A percentile compares a stretch with the other conserved stretches of the same genome.
Conservation (phyloP, 2,888 invertebrate species). For the Sceliomorpha sp. region DNA sequence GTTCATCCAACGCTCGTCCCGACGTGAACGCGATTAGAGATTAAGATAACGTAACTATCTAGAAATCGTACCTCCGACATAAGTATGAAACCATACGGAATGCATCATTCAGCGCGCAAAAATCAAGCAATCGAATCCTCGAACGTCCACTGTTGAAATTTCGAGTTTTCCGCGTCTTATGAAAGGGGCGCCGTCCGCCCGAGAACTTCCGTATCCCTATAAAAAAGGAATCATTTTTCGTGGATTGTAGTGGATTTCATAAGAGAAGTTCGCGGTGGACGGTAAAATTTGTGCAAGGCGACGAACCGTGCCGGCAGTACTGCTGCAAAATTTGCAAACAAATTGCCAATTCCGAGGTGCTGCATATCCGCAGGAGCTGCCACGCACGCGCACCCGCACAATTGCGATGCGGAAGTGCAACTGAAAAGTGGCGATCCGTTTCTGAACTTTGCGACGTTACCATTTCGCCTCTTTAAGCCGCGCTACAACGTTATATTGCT, state of each 20-base stretch:
- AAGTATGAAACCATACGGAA: slow-evolving; percentile 53
- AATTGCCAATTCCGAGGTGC: slow-evolving; percentile 76
- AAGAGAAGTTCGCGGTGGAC: slow-evolving; percentile 46
- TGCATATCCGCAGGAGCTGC: slow-evolving; percentile 61
- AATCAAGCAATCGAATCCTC: slow-evolving; percentile 53
- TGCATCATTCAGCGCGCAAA: slow-evolving; percentile 55
- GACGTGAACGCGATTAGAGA: slow-evolving; percentile 58
- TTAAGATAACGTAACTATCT: slow-evolving; percentile 62
- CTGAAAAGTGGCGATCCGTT: slow-evolving; percentile 48
- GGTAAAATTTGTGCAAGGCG: slow-evolving; percentile 55
- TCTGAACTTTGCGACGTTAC: slow-evolving; percentile 42
- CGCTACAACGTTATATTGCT: slow-evolving; percentile 15
- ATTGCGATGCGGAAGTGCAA: slow-evolving; percentile 50
- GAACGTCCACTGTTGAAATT: slow-evolving; percentile 41
- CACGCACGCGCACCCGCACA: slow-evolving; percentile 52
- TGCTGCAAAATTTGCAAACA: slow-evolving; percentile 76
- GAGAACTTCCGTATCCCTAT: slow-evolving; percentile 30
- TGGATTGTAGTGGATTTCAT: slow-evolving; percentile 42
- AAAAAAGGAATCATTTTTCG: slow-evolving; percentile 49
- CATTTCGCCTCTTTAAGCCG: slow-evolving; percentile 33
- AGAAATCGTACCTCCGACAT: slow-evolving; percentile 61
- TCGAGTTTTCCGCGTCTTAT: too few relatives aligned
- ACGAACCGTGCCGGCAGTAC: slow-evolving; percentile 49
- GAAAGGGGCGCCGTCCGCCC: too few relatives aligned
- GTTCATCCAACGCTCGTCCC: slow-evolving; percentile 62